Base-by-base conservation (phyloP, 2,797 vertebrate species). In the Florisuga fusca region DNA sequence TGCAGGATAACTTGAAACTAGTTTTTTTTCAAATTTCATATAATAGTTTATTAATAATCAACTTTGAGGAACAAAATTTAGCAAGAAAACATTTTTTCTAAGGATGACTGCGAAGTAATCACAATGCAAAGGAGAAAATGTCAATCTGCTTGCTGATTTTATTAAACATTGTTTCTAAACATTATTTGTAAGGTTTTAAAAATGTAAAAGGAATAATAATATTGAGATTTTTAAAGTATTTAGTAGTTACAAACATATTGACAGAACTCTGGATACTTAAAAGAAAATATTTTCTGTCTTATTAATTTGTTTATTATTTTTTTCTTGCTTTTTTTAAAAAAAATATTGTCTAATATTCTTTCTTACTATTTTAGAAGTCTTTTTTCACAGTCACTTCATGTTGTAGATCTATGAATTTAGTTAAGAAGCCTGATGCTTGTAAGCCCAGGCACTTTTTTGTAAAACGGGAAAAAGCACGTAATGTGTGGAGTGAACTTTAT, bases 401-500 rank as follows among this genome's bases (percentile, higher is more conserved):
- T n/a, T 85, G 13, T 11, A 59, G 14, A 23, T 64, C 12, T 84
- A 15, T 31, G 26, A 94, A 88, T 43, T 89, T 80, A 83, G 31
- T 81, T 73, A 92, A 75, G 45, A 8, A 74, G 38, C 8, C 48
- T 72, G 54, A 43, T 27, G 61, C 6, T 69, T 94, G 50, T 46
- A 87, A 79, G 94, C 77, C 3, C 12, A 87, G 45, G 17, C 7
- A 89, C 46, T 88, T 84, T 16, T 89, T 96, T 89, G 15, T 8
- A 73, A 84, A 46, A 27, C 69, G 41, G 3, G 12, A 29, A 93
- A 95, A 72, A 86, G 31, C 67, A 90, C 51, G 68, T 59, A 92
- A 84, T 71, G 43, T 79, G n/a, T 86, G 69, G 38, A 86, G 50
- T 85, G 71, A 97, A 95, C 61, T 95, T 95, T 94, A 85, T 93